Percentiles rank a stretch among this genome's conserved stretches.
These are phyloP conservation scores for Scaptomyza caliginosa DNA, from an alignment of 2,888 invertebrate species.

Conservation along the genomic window DNA sequence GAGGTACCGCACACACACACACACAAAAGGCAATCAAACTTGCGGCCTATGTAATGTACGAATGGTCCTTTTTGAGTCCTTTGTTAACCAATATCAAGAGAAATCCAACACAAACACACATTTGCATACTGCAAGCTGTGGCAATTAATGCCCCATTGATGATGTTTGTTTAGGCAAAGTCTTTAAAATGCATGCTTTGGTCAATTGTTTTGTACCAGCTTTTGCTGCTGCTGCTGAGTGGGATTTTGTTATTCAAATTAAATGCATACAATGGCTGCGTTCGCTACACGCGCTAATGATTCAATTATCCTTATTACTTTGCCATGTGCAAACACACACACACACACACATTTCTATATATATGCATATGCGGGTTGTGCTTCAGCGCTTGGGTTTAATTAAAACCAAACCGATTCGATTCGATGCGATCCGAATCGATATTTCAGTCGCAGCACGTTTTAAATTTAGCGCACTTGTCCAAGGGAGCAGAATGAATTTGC, in stretches of 20 bases:
- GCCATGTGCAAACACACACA: conserved; percentile 19
- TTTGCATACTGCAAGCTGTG: neutral
- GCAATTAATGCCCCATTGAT: conserved; percentile 59
- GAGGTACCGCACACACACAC: neutral
- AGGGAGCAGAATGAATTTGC: conserved; percentile 16
- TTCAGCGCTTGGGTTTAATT: conserved; percentile 57
- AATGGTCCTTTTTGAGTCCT: neutral
- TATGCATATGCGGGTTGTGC: conserved; percentile 18
- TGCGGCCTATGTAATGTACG: conserved; percentile 59
- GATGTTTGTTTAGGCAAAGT: conserved; percentile 60
- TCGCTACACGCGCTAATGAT: conserved; percentile 67
- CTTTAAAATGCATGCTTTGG: conserved; percentile 26
- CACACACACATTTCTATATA: conserved; percentile 39
- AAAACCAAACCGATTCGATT: conserved; percentile 36
- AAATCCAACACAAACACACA: conserved; percentile 11
- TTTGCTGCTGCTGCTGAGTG: conserved; percentile 19
- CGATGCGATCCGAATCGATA: conserved; percentile 50
- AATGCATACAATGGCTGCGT: conserved; percentile 53
- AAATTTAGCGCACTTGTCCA: conserved; percentile 59
- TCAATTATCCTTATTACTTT: conserved; percentile 72
- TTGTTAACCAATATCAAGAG: conserved; percentile 13
- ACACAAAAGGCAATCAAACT: conserved; percentile 69
- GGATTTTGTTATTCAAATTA: conserved; percentile 56
- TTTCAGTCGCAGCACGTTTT: conserved; percentile 60
- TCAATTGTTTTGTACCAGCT: conserved; percentile 6